Evolutionary conservation across 2,888 invertebrate species (phyloP).

Genomic region (Drosophila cognata): DNA sequence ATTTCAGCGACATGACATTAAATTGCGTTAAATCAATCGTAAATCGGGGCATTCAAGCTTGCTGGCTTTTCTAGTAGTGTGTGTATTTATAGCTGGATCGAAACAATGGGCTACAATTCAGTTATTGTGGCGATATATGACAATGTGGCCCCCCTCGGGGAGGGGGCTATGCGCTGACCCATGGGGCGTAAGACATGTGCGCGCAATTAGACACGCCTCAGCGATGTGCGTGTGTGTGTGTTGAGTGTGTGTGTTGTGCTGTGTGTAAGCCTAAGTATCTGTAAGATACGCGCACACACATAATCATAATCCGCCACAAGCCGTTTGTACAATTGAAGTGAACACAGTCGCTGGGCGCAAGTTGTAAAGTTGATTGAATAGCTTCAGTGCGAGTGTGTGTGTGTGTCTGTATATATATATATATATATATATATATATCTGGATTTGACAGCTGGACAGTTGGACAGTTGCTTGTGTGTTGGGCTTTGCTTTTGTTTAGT

Average conservation of each 20-base stretch:
- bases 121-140: conserved; percentile 43
- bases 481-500: conserved; percentile 58
- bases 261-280: conserved; percentile 61
- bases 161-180: conserved; percentile 11
- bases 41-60: conserved; percentile 31
- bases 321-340: conserved; percentile 75
- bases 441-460: conserved; percentile 62
- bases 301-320: conserved; percentile 78
- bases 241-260: conserved; percentile 6
- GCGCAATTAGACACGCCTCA: conserved; percentile 75
- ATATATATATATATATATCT: conserved; percentile 27
- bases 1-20: conserved; percentile 25
- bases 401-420: conserved; percentile 22
- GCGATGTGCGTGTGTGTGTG: conserved; percentile 24
- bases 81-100: conserved; percentile 43
- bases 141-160: not conserved
- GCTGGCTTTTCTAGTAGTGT: not conserved
- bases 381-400: conserved; percentile 34
- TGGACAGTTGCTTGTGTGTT: conserved; percentile 53
- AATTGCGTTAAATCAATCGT: conserved; percentile 50
- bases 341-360: conserved; percentile 62
- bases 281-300: conserved; percentile 66
- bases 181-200: conserved; percentile 73
- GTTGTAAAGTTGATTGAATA: conserved; percentile 76
- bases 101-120: conserved; percentile 59